phyloP scores from a whole-genome alignment of 1,140 invertebrate genomes.

The Sinonovacula constricta region DNA sequence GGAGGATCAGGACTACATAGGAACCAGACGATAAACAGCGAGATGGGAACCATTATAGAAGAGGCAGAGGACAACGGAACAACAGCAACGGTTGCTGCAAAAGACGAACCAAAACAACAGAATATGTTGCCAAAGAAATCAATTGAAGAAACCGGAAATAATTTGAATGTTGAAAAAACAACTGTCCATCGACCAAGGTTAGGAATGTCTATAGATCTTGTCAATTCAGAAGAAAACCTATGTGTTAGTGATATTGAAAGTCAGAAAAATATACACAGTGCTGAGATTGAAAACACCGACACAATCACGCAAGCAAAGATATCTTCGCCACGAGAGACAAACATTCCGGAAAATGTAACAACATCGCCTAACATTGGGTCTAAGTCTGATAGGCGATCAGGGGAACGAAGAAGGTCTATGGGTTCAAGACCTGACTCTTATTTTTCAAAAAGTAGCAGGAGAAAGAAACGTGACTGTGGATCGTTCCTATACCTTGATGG shows the following conservation, averaged over 20 bases:
- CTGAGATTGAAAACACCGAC: background rate
- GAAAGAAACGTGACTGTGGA: slow-evolving; percentile 48
- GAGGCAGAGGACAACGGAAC: slow-evolving; percentile 32
- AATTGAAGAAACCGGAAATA: background rate
- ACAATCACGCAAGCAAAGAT: background rate
- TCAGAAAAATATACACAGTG: background rate
- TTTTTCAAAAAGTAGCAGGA: slow-evolving; percentile 25
- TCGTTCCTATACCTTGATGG: slow-evolving; percentile 55
- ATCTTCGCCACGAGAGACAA: background rate
- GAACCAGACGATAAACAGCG: slow-evolving; percentile 36
- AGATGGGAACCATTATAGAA: slow-evolving; percentile 58
- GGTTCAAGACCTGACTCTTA: slow-evolving; percentile 2
- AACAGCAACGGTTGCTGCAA: background rate
- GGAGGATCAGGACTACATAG: background rate
- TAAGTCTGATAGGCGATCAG: slow-evolving; percentile 7
- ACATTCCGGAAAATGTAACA: background rate
- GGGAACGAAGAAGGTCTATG: background rate
- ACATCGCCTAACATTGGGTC: background rate
- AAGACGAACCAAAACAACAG: too few species aligned
- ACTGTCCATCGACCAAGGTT: too few species aligned
- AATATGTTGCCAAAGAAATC: too few species aligned
- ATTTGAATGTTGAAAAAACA: too few species aligned
- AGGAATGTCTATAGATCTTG: background rate
- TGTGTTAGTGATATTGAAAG: background rate
- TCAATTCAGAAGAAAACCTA: background rate